These are phyloP conservation scores for Tethya wilhelma DNA, from an alignment of 37 sponge, comb jelly and placozoan species.

Conservation along the genomic window DNA sequence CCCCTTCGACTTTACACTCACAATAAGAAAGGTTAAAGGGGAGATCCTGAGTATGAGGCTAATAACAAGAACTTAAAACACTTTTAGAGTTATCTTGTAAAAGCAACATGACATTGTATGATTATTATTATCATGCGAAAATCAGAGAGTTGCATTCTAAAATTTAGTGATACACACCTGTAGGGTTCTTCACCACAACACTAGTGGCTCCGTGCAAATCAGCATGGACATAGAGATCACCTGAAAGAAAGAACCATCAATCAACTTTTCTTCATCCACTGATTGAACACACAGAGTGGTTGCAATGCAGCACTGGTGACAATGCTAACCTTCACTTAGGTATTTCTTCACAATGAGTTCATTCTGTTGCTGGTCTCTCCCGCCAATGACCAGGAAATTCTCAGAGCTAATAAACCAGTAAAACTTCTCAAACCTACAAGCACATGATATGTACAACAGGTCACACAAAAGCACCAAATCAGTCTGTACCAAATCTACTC, in stretches of 20 bases:
- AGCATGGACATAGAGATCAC: slow-evolving; percentile 98
- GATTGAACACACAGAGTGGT: neutral
- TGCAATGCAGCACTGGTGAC: neutral
- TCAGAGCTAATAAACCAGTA: slow-evolving; percentile 96
- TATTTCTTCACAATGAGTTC: slow-evolving; percentile 94
- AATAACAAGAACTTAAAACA: no score
- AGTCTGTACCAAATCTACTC: neutral
- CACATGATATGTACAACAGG: neutral
- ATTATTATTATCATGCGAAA: no score
- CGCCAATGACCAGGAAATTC: slow-evolving; percentile 95
- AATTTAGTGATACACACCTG: slow-evolving; percentile 44
- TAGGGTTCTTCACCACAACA: slow-evolving; percentile 91
- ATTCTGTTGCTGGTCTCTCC: slow-evolving; percentile 97
- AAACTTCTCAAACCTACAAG: slow-evolving; percentile 97
- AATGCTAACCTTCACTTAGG: slow-evolving; percentile 68
- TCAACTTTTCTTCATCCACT: neutral
- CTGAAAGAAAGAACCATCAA: slow-evolving; percentile 16
- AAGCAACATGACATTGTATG: no score
- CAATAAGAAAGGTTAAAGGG: no score
- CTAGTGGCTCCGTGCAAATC: slow-evolving; percentile 97
- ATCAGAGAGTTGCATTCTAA: no score
- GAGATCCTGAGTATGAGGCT: no score
- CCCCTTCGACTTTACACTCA: no score
- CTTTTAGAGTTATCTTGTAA: no score
- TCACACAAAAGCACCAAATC: neutral